Percentiles rank a stretch among this genome's conserved stretches.
Evolutionary conservation across 2,113 vertebrate genomes (phyloP).

Genomic region (Lethenteron camtschaticum): DNA sequence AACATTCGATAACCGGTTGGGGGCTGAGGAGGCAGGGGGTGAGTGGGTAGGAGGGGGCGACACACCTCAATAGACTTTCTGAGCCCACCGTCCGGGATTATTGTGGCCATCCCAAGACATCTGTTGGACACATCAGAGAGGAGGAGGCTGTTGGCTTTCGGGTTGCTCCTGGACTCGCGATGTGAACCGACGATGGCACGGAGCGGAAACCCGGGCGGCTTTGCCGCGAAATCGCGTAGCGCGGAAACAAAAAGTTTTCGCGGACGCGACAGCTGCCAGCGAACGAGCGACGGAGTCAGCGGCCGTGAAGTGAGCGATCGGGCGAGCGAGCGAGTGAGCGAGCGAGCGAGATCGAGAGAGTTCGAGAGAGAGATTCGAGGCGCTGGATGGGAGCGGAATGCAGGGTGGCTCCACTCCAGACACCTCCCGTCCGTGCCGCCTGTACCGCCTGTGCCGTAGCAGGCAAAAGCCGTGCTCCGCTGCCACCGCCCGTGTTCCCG

Average conservation of each 20-base stretch:
- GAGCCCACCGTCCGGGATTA: constrained; percentile 20
- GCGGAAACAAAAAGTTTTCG: no score
- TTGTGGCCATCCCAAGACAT: constrained; percentile 19
- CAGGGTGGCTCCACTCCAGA: background rate
- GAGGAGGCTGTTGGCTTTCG: constrained; percentile 3
- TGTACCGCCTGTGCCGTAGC: background rate
- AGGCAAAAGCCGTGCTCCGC: constrained; percentile 20
- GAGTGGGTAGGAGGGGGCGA: background rate
- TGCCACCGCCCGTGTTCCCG: constrained; percentile 22
- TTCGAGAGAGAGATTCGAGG: no score
- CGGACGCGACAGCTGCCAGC: no score
- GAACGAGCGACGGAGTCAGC: no score
- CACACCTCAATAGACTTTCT: constrained; percentile 8
- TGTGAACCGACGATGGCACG: background rate
- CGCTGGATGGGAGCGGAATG: background rate
- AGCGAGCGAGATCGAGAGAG: no score
- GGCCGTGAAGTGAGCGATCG: no score
- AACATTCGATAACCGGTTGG: background rate
- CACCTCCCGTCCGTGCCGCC: background rate
- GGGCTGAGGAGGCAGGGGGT: background rate
- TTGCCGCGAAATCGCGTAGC: background rate
- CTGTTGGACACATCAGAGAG: constrained; percentile 8
- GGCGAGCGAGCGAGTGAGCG: no score
- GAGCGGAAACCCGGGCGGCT: background rate
- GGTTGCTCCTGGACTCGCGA: constrained; percentile 10